A percentile compares a stretch with the other conserved stretches of the same genome.
Evolutionary conservation across 2,888 invertebrate species (phyloP).

Genomic region (Lissonota sp.): DNA sequence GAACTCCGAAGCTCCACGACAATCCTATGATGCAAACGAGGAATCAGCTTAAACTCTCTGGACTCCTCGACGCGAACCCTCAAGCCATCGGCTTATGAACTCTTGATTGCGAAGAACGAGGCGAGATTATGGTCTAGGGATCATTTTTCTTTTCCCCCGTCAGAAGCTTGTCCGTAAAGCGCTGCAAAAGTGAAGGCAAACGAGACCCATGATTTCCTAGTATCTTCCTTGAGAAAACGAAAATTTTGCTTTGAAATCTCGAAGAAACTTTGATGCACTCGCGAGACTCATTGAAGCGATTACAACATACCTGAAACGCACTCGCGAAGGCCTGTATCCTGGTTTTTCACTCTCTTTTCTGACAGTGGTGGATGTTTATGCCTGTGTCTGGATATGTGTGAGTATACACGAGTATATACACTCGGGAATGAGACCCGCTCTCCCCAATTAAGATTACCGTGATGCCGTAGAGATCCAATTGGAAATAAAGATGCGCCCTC

Average conservation of each 20-base stretch:
- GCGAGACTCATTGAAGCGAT: not conserved
- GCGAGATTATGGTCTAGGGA: not conserved
- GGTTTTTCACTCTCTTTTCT: conserved; percentile 17
- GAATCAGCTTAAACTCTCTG: conserved; percentile 58
- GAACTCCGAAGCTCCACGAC: conserved; percentile 12
- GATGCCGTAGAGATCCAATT: conserved; percentile 72
- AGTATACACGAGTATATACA: not conserved
- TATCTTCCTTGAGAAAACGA: too few relatives aligned
- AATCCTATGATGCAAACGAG: conserved; percentile 33
- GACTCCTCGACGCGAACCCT: conserved; percentile 66
- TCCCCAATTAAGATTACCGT: conserved; percentile 42
- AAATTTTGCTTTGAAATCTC: not conserved
- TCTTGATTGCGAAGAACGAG: conserved; percentile 42
- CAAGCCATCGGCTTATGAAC: conserved; percentile 58
- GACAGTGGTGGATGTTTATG: not conserved
- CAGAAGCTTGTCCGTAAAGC: too few relatives aligned
- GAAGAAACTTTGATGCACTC: not conserved
- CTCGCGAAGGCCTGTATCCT: not conserved
- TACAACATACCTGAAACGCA: not conserved
- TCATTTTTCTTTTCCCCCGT: too few relatives aligned
- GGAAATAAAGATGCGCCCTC: conserved; percentile 73
- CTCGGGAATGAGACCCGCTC: not conserved
- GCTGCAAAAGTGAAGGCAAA: too few relatives aligned
- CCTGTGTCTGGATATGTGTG: not conserved
- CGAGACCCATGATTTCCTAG: too few relatives aligned